These are phyloP conservation scores for Cercocebus atys DNA, from an alignment of 2,113 vertebrate species.

Conservation along the genomic window DNA sequence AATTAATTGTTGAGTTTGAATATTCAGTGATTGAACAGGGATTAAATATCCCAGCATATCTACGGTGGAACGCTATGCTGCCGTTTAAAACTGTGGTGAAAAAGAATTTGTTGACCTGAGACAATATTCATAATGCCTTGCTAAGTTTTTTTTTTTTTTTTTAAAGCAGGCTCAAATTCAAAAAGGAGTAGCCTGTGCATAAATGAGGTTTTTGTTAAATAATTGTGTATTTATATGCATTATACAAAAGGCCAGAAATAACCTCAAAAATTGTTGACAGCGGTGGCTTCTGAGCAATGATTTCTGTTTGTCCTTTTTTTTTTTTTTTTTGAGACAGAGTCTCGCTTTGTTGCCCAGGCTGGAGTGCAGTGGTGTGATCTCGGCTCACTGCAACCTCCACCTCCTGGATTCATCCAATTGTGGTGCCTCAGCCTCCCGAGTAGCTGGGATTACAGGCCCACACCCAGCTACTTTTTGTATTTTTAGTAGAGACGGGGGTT, in stretches of 20 bases:
- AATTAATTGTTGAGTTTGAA: not conserved
- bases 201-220: not conserved
- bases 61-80: not conserved
- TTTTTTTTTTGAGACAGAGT: too few relatives aligned
- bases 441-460: too few relatives aligned
- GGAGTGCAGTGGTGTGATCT: too few relatives aligned
- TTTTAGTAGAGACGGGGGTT: too few relatives aligned
- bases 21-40: not conserved
- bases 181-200: not conserved
- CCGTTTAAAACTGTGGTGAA: not conserved
- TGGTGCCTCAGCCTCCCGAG: too few relatives aligned
- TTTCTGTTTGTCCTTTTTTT: not conserved
- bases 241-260: not conserved
- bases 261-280: rapidly evolving
- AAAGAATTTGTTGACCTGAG: not conserved
- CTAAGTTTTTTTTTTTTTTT: not conserved
- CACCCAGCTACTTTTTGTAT: too few relatives aligned
- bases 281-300: not conserved
- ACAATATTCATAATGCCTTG: not conserved
- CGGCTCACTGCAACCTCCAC: too few relatives aligned
- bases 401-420: too few relatives aligned
- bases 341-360: too few relatives aligned
- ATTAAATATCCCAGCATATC: not conserved
- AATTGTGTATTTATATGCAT: not conserved
- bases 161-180: not conserved